Evolutionary conservation across 2,888 invertebrate genomes (phyloP).

Genomic region (Netelia virgata): DNA sequence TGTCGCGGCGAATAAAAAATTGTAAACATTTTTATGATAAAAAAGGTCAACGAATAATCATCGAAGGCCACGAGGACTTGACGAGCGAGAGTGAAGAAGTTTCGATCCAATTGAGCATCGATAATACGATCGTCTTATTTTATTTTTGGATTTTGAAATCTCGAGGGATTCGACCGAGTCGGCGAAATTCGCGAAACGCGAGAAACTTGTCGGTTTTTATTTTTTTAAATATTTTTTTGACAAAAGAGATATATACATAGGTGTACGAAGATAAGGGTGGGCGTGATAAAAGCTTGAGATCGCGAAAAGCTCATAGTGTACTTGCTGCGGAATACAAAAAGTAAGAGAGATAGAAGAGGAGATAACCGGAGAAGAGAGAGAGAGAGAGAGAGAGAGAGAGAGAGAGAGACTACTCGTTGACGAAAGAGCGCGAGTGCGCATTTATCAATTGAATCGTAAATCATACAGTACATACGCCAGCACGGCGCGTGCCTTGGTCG

Average conservation of each 20-base stretch:
- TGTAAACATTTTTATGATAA: background rate
- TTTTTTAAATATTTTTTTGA: background rate
- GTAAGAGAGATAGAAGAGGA: constrained; percentile 63
- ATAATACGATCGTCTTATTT: no score
- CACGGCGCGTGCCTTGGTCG: constrained; percentile 65
- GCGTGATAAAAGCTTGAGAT: constrained; percentile 12
- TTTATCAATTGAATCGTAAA: constrained; percentile 68
- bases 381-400: constrained; percentile 48
- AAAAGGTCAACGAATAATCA: constrained; percentile 23
- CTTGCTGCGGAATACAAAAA: constrained; percentile 25
- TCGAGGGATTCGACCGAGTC: no score
- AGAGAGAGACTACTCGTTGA: constrained; percentile 62
- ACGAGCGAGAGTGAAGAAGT: background rate
- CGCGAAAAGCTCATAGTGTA: constrained; percentile 17
- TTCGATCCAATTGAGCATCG: background rate
- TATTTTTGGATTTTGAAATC: no score
- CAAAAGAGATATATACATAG: background rate
- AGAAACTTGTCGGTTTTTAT: no score
- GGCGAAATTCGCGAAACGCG: no score
- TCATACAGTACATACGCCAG: constrained; percentile 59
- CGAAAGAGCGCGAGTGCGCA: constrained; percentile 67
- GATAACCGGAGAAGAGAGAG: constrained; percentile 52
- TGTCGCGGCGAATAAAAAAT: background rate
- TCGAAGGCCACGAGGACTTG: background rate
- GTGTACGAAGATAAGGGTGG: background rate